Percentiles rank a stretch among this genome's conserved stretches.
These are phyloP conservation scores for Osmerus mordax DNA, from an alignment of 2,113 vertebrate species.

Conservation along the genomic window DNA sequence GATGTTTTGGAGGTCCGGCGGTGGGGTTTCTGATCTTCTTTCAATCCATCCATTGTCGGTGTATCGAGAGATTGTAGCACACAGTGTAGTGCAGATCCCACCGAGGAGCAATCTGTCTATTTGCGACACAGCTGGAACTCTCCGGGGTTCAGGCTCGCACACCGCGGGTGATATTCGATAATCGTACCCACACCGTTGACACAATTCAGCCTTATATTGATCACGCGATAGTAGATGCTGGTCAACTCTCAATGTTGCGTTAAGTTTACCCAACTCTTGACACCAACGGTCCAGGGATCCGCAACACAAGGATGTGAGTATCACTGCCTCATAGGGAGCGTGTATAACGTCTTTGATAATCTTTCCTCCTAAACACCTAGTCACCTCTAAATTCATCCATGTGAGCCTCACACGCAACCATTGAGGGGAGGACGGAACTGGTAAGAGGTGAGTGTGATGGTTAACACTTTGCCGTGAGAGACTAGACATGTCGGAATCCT, in stretches of 20 bases:
- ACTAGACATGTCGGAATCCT: accelerated
- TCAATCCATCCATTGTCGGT: background rate
- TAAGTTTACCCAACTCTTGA: background rate
- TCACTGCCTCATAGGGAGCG: too few species aligned
- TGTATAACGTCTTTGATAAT: too few species aligned
- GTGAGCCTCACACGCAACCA: too few species aligned
- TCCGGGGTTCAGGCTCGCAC: background rate
- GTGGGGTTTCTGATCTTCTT: background rate
- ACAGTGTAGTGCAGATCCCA: background rate
- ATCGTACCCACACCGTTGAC: background rate
- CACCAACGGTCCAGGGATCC: background rate
- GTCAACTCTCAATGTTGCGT: background rate
- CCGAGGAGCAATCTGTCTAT: conserved; percentile 1
- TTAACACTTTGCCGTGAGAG: background rate
- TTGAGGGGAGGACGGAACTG: background rate
- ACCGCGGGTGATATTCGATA: background rate
- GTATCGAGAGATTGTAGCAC: background rate
- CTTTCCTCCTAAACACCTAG: too few species aligned
- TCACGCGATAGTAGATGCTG: background rate
- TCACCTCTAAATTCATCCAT: too few species aligned
- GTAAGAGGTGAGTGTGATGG: background rate
- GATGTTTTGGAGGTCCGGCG: background rate
- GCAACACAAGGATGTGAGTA: too few species aligned
- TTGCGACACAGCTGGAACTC: background rate
- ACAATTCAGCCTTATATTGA: background rate